phyloP scores from a whole-genome alignment of 2,113 vertebrate species.

The Oxygymnocypris stewartii region DNA sequence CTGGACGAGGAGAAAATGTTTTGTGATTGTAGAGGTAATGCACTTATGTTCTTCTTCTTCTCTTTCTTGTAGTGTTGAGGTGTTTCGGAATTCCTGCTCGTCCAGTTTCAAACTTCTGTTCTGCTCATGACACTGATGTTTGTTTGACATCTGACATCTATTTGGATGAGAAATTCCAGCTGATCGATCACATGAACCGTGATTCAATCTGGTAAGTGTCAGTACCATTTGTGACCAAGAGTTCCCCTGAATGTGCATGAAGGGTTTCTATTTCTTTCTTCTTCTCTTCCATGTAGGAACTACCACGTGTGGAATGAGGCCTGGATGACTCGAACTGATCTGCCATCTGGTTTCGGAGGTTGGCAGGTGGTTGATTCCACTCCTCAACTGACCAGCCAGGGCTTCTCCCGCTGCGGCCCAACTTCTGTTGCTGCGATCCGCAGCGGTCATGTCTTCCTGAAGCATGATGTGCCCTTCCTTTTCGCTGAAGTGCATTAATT shows the following conservation, averaged over 20 bases:
- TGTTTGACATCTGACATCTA: slow-evolving; percentile 87
- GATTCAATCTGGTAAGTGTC: slow-evolving; percentile 70
- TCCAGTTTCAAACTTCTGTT: slow-evolving; percentile 86
- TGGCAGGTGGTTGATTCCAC: slow-evolving; percentile 86
- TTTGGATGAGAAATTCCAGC: slow-evolving; percentile 85
- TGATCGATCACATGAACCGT: slow-evolving; percentile 77
- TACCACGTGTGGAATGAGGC: slow-evolving; percentile 94
- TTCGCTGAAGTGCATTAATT: slow-evolving; percentile 83
- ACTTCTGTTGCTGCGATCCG: slow-evolving; percentile 82
- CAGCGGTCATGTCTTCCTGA: slow-evolving; percentile 83
- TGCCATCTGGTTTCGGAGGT: slow-evolving; percentile 78
- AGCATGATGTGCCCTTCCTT: slow-evolving; percentile 82
- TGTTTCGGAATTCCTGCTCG: slow-evolving; percentile 86
- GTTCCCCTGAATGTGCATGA: background rate
- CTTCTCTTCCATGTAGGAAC: slow-evolving; percentile 76
- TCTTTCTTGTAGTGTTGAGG: slow-evolving; percentile 75
- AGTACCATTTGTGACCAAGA: no score
- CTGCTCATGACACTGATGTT: slow-evolving; percentile 88
- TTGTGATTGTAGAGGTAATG: background rate
- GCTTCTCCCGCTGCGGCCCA: slow-evolving; percentile 86
- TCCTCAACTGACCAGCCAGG: slow-evolving; percentile 87
- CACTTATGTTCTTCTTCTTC: background rate
- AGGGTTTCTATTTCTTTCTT: no score
- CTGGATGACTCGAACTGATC: slow-evolving; percentile 88
- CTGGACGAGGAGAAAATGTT: background rate